These are phyloP conservation scores for Eremophila alpestris DNA, from an alignment of 2,797 vertebrate genomes.

Conservation along the genomic window DNA sequence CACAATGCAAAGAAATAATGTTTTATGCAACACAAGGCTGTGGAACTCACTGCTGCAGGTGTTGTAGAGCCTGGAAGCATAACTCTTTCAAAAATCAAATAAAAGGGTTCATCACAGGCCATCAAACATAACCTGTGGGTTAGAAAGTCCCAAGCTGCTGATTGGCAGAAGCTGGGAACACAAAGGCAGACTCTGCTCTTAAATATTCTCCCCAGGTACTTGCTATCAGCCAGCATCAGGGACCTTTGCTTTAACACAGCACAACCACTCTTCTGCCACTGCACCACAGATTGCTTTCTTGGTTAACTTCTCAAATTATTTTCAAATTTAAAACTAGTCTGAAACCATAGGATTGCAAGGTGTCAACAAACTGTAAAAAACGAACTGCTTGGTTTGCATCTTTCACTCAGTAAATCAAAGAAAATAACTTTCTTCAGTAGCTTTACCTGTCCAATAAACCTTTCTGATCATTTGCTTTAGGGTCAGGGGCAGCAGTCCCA, in stretches of 20 bases:
- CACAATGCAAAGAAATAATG: not conserved
- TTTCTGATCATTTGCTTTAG: constrained; percentile 6
- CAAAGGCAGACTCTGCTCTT: not conserved
- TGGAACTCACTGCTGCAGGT: not conserved
- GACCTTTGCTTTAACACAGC: not conserved
- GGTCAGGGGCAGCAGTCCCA: not conserved
- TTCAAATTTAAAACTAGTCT: not conserved
- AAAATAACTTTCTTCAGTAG: not conserved
- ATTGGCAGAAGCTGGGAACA: not conserved
- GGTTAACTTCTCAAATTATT: not conserved
- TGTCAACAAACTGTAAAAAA: not conserved
- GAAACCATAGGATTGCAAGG: not conserved
- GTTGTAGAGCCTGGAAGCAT: not conserved
- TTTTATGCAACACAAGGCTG: not conserved
- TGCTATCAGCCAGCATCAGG: not conserved
- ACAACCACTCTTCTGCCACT: not conserved
- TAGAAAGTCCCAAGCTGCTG: not conserved
- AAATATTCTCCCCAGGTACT: not conserved
- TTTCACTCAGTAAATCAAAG: not conserved
- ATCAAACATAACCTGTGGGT: not conserved
- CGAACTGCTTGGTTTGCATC: not conserved
- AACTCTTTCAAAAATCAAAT: not conserved
- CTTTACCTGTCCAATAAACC: not conserved
- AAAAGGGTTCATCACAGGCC: not conserved
- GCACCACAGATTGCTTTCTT: not conserved